phyloP scores from a whole-genome alignment of 1,140 invertebrate species.

The Doryteuthis pealeii region DNA sequence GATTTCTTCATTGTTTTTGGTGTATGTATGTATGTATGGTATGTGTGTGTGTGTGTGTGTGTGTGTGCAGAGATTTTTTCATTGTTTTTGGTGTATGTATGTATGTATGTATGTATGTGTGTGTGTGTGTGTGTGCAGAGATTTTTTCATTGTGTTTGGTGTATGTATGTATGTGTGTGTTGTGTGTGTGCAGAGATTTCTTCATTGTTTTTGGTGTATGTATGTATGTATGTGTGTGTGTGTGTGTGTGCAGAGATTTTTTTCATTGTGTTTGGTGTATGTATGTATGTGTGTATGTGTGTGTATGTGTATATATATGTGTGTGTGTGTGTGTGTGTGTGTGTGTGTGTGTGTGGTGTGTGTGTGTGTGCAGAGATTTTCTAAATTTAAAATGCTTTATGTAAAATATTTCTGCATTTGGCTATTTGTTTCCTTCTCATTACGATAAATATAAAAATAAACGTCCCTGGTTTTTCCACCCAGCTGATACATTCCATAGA shows the following conservation, averaged over 20 bases:
- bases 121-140: neutral
- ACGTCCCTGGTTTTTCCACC: too few species aligned
- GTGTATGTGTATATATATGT: neutral
- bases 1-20: too few species aligned
- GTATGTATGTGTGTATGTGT: neutral
- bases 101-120: slow-evolving; percentile 1
- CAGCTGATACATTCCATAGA: too few species aligned
- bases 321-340: neutral
- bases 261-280: neutral
- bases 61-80: too few species aligned
- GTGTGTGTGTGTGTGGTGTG: neutral
- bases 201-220: neutral
- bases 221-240: neutral
- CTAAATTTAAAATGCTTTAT: too few species aligned
- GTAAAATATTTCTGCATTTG: too few species aligned
- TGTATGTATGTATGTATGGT: too few species aligned
- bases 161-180: slow-evolving; percentile 2
- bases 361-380: neutral
- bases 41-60: too few species aligned
- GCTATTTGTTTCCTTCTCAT: too few species aligned
- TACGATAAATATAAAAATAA: too few species aligned
- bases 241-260: neutral
- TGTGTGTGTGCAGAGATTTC: neutral
- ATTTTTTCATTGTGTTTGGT: too few species aligned
- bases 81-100: neutral